Conservation (phyloP, 2,888 invertebrate genomes). For the Phragmatobia fuliginosa region DNA sequence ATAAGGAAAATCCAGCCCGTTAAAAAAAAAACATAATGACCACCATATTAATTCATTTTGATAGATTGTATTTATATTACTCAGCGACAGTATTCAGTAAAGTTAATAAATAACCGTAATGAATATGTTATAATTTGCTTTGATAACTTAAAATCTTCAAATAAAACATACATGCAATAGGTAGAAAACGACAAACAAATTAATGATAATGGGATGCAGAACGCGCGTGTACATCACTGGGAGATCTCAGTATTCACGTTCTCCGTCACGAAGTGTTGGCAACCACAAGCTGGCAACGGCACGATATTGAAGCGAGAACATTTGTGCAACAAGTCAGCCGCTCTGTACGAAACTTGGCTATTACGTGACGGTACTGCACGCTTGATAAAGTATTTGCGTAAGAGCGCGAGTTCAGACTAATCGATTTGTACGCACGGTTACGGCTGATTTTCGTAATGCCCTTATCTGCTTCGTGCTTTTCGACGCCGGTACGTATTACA, state of each 20-base stretch:
- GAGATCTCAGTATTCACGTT: conserved; percentile 19
- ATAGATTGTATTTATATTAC: not conserved
- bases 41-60: too few species aligned
- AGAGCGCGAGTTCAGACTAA: conserved; percentile 74
- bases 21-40: too few species aligned
- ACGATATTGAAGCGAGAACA: conserved; percentile 57
- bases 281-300: conserved; percentile 51
- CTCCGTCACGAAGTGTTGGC: conserved; percentile 59
- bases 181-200: not conserved
- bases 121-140: not conserved
- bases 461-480: conserved; percentile 74
- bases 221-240: conserved; percentile 7
- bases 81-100: not conserved
- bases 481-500: conserved; percentile 56
- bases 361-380: conserved; percentile 81
- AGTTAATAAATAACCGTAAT: not conserved
- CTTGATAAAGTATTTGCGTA: conserved; percentile 81
- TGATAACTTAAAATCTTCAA: not conserved
- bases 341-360: conserved; percentile 65
- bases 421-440: conserved; percentile 81
- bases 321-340: conserved; percentile 73
- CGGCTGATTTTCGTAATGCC: conserved; percentile 78
- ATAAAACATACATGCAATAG: not conserved
- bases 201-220: not conserved
- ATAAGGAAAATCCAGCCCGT: too few species aligned